A percentile compares a stretch with the other conserved stretches of the same genome.
phyloP scores from a whole-genome alignment of 2,888 invertebrate genomes.

The Heterodera filipjevi region DNA sequence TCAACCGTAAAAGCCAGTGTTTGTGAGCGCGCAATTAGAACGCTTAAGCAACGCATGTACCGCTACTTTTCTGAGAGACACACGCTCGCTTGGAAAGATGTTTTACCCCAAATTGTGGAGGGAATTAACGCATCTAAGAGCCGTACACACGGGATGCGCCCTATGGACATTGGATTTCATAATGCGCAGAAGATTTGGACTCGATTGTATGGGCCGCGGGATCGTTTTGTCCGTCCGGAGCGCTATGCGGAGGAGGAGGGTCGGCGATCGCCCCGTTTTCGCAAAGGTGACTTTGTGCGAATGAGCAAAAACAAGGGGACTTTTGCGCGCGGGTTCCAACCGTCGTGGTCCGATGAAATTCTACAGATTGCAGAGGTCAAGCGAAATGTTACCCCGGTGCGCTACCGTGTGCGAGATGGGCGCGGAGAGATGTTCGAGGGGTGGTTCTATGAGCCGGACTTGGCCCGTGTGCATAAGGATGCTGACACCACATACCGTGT shows the following conservation, averaged over 20 bases:
- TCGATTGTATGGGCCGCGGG: background rate
- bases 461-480: constrained; percentile 4
- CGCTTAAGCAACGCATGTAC: constrained; percentile 23
- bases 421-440: constrained; percentile 9
- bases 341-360: constrained; percentile 12
- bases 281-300: background rate
- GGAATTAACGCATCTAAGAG: constrained; percentile 8
- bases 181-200: background rate
- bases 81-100: constrained; percentile 5
- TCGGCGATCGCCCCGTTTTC: background rate
- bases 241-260: constrained; percentile 2
- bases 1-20: constrained; percentile 26
- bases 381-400: background rate
- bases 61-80: constrained; percentile 19
- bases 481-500: background rate
- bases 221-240: background rate
- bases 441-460: constrained; percentile 5
- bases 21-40: constrained; percentile 13
- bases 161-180: constrained; percentile 11
- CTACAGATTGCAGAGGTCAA: constrained; percentile 11
- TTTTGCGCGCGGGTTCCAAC: background rate
- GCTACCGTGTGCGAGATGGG: constrained; percentile 1
- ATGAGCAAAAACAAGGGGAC: constrained; percentile 15
- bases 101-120: background rate
- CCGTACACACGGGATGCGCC: constrained; percentile 2